Base-by-base conservation (phyloP, 2,113 vertebrate genomes). In the Lophius piscatorius region DNA sequence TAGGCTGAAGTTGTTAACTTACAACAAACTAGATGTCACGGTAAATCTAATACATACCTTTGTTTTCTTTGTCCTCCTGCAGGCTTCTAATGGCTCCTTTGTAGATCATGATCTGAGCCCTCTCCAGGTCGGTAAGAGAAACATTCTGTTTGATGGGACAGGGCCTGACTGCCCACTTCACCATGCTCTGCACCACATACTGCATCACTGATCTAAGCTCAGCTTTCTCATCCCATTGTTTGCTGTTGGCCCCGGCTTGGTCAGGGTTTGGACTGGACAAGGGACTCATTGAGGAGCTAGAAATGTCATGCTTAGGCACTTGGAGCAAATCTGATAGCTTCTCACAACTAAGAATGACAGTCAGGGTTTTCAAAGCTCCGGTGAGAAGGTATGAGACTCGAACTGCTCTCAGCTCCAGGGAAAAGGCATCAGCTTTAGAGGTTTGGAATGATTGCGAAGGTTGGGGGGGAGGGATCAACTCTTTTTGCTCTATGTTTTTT, bases 21-120 rank as follows among this genome's bases (percentile, higher is more conserved):
- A 28, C 4, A 8, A 28, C n/a, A n/a, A n/a, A n/a, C n/a, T n/a
- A n/a, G n/a, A n/a, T 11, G 16, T 35, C 18, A 21, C 10, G 9
- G 45, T 23, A 11, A 36, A 52, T 26, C 5, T 16, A 9, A 9
- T 28, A 5, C 26, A 29, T 87, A 93, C 91, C 92, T 88, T 89
- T 92, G 41, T 70, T 67, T 8, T 91, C 89, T 67, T 82, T 84
- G 64, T 92, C 85, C 28, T 87, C 89, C 33, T 90, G 89, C 39
- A 84, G 78, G 48, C 69, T 69, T 72, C 65, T 87, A 6, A 92
- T 57, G 8, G 88, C 90, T 59, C 89, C 89, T 69, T 87, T 91
- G 71, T 90, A 93, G 82, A 93, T 90, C 87, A 93, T 92, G 51
- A 92, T 44, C 76, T 93, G 92, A 13, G 92, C 91, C 34, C 92